phyloP scores from a whole-genome alignment of 2,113 vertebrate genomes.

The Xiphorhynchus elegans region DNA sequence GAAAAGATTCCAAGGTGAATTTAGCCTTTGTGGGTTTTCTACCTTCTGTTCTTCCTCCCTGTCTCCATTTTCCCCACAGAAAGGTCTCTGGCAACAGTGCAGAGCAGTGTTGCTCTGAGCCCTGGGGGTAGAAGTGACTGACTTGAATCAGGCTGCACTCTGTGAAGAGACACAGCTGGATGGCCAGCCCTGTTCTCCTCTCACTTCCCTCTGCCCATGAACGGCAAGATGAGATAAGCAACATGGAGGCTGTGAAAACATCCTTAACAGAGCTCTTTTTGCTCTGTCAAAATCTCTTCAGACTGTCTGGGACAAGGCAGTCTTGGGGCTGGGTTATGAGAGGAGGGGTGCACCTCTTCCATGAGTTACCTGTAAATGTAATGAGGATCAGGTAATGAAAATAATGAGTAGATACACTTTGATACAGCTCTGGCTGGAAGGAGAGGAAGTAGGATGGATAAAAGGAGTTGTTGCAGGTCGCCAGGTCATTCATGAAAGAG shows the following conservation, averaged over 20 bases:
- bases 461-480: neutral
- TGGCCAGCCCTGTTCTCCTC: neutral
- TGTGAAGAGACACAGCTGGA: neutral
- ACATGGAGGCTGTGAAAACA: neutral
- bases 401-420: neutral
- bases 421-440: neutral
- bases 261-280: neutral
- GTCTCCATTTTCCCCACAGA: neutral
- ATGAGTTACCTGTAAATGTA: neutral
- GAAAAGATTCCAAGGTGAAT: neutral
- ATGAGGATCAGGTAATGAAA: neutral
- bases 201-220: neutral
- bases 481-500: neutral
- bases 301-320: neutral
- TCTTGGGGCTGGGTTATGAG: accelerated
- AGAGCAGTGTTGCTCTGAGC: neutral
- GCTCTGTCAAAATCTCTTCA: neutral
- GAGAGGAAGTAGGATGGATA: neutral
- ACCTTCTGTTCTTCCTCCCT: neutral
- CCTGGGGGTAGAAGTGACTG: neutral
- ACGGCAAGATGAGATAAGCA: neutral
- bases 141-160: neutral
- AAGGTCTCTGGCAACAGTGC: neutral
- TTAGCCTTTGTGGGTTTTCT: neutral
- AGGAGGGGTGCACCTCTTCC: neutral